Evolutionary conservation across 2,797 vertebrate genomes (phyloP).

Genomic region (Aldrovandia affinis): DNA sequence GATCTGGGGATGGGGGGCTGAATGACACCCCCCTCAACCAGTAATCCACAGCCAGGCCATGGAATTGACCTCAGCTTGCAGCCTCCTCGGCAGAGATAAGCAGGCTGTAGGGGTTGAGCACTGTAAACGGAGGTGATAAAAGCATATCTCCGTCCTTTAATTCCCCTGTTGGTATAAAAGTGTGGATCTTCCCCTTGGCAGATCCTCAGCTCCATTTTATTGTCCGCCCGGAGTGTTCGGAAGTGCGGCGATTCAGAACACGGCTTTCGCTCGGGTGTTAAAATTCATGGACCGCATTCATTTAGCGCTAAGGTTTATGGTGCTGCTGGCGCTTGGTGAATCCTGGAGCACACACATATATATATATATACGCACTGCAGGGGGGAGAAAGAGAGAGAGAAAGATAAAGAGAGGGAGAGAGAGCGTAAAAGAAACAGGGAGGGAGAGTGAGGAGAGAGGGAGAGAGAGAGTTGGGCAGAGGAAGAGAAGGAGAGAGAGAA

Average conservation of each 20-base stretch:
- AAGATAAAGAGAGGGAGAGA: background rate
- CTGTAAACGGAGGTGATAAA: slow-evolving; percentile 15
- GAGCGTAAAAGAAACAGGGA: background rate
- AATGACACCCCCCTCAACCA: background rate
- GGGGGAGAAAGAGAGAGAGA: background rate
- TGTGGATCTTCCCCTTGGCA: slow-evolving; percentile 17
- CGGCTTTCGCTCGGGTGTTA: background rate
- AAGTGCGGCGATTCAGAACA: background rate
- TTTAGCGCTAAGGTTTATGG: background rate
- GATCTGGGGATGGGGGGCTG: background rate
- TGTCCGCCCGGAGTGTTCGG: background rate
- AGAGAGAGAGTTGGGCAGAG: background rate
- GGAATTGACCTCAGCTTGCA: background rate
- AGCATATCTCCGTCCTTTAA: background rate
- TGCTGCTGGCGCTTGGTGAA: background rate
- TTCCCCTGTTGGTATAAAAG: slow-evolving; percentile 8
- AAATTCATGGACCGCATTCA: slow-evolving; percentile 19
- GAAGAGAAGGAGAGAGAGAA: background rate
- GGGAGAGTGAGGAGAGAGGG: background rate
- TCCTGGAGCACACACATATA: background rate
- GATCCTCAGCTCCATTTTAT: background rate
- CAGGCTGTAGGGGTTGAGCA: background rate
- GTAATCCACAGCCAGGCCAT: background rate
- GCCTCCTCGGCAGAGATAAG: slow-evolving; percentile 6
- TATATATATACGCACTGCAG: too few relatives aligned